These are phyloP conservation scores for Tridacna gigas DNA, from an alignment of 2,888 invertebrate species.

Conservation along the genomic window DNA sequence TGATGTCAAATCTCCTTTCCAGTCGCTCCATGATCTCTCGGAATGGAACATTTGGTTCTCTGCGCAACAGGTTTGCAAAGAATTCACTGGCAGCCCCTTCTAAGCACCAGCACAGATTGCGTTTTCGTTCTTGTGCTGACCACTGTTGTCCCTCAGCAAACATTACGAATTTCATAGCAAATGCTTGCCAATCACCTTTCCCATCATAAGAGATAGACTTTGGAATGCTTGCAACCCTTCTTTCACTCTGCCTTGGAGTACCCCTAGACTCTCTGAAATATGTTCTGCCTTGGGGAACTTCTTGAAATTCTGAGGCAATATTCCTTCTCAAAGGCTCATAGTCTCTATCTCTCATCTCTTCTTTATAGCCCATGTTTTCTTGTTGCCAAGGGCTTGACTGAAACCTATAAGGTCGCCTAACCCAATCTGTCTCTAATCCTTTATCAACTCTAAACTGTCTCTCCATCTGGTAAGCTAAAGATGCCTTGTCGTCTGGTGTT, in stretches of 20 bases:
- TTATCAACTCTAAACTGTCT: neutral
- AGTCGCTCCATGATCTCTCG: conserved; percentile 11
- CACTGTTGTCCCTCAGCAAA: conserved; percentile 9
- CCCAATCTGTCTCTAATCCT: neutral
- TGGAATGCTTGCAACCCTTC: neutral
- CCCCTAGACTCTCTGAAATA: neutral
- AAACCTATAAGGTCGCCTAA: too few relatives aligned
- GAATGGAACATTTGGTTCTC: conserved; percentile 3
- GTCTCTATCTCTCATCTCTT: too few relatives aligned
- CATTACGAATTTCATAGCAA: neutral
- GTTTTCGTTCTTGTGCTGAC: neutral
- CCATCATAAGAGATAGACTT: conserved; percentile 13
- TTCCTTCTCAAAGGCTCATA: too few relatives aligned
- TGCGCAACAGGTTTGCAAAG: neutral
- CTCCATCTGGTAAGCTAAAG: neutral
- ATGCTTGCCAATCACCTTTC: conserved; percentile 11
- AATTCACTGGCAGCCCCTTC: conserved; percentile 18
- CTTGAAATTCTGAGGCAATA: too few relatives aligned
- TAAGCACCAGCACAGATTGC: neutral
- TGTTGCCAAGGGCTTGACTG: too few relatives aligned
- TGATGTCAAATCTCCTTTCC: conserved; percentile 17
- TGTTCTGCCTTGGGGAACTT: neutral
- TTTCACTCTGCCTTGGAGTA: neutral
- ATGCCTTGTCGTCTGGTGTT: neutral
- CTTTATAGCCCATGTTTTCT: too few relatives aligned